Conservation (phyloP, 2,113 vertebrate species). For the Campylorhamphus procurvoides region DNA sequence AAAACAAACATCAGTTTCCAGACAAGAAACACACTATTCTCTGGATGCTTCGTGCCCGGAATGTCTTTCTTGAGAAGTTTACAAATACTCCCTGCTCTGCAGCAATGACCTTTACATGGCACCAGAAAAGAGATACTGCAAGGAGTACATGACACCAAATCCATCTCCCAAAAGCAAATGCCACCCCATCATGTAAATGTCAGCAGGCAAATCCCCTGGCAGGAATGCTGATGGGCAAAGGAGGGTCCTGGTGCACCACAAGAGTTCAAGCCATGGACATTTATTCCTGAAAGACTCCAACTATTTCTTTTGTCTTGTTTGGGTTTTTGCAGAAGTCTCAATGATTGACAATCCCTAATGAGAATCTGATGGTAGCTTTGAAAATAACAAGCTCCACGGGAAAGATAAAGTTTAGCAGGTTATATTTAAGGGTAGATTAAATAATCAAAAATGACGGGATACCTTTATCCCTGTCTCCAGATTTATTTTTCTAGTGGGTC, state of each 20-base stretch:
- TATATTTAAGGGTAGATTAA: neutral
- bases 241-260: neutral
- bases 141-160: neutral
- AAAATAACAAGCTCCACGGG: neutral
- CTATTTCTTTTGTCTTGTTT: neutral
- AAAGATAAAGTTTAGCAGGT: neutral
- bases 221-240: neutral
- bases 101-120: slow-evolving; percentile 9
- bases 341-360: slow-evolving; percentile 11
- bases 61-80: neutral
- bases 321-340: neutral
- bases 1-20: neutral
- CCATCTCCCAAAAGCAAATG: slow-evolving; percentile 17
- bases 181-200: neutral
- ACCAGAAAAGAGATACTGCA: neutral
- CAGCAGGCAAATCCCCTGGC: neutral
- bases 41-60: neutral
- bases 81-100: neutral
- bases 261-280: neutral
- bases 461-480: neutral
- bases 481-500: neutral
- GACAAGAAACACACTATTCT: neutral
- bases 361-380: neutral
- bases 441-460: neutral
- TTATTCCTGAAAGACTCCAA: neutral